phyloP scores from a whole-genome alignment of 2,797 vertebrate genomes.

The Antrozous pallidus region DNA sequence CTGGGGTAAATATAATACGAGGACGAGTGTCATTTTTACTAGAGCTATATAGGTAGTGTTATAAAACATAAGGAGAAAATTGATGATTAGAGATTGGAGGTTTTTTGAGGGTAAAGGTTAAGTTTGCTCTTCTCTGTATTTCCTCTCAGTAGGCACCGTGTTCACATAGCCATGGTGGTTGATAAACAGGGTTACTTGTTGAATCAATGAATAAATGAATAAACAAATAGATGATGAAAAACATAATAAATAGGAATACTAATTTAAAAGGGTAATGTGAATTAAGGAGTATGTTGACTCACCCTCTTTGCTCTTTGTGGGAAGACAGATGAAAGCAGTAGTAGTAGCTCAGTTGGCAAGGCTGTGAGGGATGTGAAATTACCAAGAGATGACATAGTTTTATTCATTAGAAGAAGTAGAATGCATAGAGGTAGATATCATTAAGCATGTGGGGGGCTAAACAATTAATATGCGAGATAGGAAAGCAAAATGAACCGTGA shows the following conservation, averaged over 20 bases:
- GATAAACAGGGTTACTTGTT: background rate
- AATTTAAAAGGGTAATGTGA: background rate
- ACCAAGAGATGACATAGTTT: slow-evolving; percentile 29
- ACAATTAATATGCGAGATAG: slow-evolving; percentile 55
- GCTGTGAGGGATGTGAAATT: slow-evolving; percentile 27
- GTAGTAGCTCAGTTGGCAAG: background rate
- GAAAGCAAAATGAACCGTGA: slow-evolving; percentile 58
- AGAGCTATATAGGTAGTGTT: background rate
- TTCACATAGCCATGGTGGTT: background rate
- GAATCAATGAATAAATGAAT: background rate
- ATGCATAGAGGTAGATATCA: slow-evolving; percentile 16
- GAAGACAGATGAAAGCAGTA: slow-evolving; percentile 2
- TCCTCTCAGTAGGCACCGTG: background rate
- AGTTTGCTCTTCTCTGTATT: background rate
- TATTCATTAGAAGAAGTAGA: slow-evolving; percentile 52
- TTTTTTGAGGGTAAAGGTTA: background rate
- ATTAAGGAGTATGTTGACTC: background rate
- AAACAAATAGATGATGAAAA: background rate
- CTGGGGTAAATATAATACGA: background rate
- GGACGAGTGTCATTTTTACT: background rate
- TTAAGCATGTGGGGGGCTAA: slow-evolving; percentile 41
- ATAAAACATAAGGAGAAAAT: background rate
- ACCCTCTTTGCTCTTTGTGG: background rate
- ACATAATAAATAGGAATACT: background rate
- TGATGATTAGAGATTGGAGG: background rate